Evolutionary conservation across 2,888 invertebrate genomes (phyloP), one percentile per base, ranked within the genome.

Genomic region (Patella caerulea): DNA sequence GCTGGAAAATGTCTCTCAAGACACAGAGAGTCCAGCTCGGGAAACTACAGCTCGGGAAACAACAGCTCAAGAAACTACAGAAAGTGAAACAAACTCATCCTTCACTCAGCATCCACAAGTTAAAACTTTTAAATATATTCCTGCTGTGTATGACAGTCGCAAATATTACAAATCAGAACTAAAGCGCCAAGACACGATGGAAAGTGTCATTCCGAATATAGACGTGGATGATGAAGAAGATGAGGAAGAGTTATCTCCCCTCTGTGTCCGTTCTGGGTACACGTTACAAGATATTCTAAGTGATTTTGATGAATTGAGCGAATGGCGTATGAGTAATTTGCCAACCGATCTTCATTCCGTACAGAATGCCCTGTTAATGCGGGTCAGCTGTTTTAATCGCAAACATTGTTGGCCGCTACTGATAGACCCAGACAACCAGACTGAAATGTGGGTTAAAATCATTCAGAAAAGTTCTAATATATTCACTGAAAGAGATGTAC

Each of bases 391-490:
- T 65, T 82, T 84, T 78, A 88, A 90, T 83, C 83, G 88, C 71
- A 88, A 88, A 74, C 85, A 88, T 79, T 88, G 88, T 82, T 91
- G 91, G 90, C 90, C 91, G 1, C 82, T 91, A 53, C 84, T 91
- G 53, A 86, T 90, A 71, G 91, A 91, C 79, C 91, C 91, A 4
- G 90, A 91, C 75, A 86, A 88, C 77, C 89, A 89, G 83, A 90
- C 90, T 2, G 89, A 90, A 82, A 82, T 84, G 77, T 91, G 91
- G 91, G 88, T 91, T 56, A 86, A 85, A 71, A 82, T 88, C 7
- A 75, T 90, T 76, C 90, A 90, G 83, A 83, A 78, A 12, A 86
- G 86, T 73, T 78, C 74, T 24, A 87, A 87, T 75, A 79, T 87
- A 72, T 88, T 88, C 83, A 84, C 83, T 9, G 87, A 87, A 76